phyloP scores from a whole-genome alignment of 2,888 invertebrate species.

The Zaprionus obscuricornis region DNA sequence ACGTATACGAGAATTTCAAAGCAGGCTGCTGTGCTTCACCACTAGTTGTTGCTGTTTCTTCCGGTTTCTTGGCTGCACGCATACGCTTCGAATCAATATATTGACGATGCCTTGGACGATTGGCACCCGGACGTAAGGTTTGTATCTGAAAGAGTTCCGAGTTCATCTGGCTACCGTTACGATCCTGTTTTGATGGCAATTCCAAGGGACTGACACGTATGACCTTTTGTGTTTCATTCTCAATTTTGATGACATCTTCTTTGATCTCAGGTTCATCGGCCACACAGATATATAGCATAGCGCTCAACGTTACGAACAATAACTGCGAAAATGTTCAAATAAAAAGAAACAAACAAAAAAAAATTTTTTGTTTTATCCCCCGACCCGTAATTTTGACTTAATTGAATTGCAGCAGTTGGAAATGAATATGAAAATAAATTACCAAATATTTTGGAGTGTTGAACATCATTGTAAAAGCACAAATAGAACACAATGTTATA shows the following conservation, averaged over 20 bases:
- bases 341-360: conserved; percentile 14
- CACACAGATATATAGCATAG: not conserved
- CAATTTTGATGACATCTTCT: conserved; percentile 78
- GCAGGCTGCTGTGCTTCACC: conserved; percentile 61
- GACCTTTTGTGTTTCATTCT: conserved; percentile 77
- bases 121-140: conserved; percentile 53
- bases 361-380: conserved; percentile 3
- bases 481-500: conserved; percentile 23
- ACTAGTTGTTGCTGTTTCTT: not conserved
- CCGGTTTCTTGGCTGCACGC: conserved; percentile 40
- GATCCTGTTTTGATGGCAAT: conserved; percentile 65
- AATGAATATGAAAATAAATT: conserved; percentile 61
- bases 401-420: not conserved
- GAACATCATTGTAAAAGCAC: conserved; percentile 48
- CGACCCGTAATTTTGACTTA: not conserved
- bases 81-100: conserved; percentile 70
- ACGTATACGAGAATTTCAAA: conserved; percentile 52
- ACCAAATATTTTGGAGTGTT: conserved; percentile 58
- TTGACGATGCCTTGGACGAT: conserved; percentile 38
- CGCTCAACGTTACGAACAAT: conserved; percentile 18
- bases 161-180: conserved; percentile 58
- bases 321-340: conserved; percentile 20
- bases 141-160: conserved; percentile 79
- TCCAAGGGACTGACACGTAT: conserved; percentile 79
- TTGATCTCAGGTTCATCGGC: conserved; percentile 50